A percentile compares a stretch with the other conserved stretches of the same genome.
Evolutionary conservation across 1,140 invertebrate genomes (phyloP).

Genomic region (Achatina immaculata): DNA sequence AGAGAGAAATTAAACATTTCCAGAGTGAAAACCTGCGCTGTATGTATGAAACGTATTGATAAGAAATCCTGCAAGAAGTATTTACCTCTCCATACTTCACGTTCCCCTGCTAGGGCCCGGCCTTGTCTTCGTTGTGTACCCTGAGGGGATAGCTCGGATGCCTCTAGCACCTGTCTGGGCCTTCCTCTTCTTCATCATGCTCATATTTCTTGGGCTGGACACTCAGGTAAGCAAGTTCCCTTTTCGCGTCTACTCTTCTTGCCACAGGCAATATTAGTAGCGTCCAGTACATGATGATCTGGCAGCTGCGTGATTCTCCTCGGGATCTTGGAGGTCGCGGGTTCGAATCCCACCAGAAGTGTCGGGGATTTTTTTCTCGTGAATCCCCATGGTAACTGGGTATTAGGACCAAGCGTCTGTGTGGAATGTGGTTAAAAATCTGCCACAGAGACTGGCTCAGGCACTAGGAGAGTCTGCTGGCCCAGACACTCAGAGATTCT

Average conservation of each 20-base stretch:
- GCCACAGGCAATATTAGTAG: not conserved
- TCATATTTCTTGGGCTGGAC: constrained; percentile 90
- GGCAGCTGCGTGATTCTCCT: not conserved
- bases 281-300: not conserved
- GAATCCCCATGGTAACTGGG: no score
- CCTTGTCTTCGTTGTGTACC: constrained; percentile 95
- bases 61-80: no score
- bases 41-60: no score
- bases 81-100: no score
- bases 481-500: not conserved
- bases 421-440: no score
- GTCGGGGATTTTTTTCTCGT: no score
- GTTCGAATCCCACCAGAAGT: no score
- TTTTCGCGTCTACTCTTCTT: not conserved
- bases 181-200: constrained; percentile 97
- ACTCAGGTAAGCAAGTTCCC: constrained; percentile 77
- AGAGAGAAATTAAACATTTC: no score
- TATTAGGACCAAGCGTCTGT: no score
- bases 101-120: constrained; percentile 79
- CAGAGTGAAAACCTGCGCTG: no score
- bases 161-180: constrained; percentile 95
- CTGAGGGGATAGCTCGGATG: constrained; percentile 93
- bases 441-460: no score
- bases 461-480: not conserved
- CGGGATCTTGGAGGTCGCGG: not conserved